These are phyloP conservation scores for Calephelis nemesis DNA, from an alignment of 1,140 invertebrate species.

Conservation along the genomic window DNA sequence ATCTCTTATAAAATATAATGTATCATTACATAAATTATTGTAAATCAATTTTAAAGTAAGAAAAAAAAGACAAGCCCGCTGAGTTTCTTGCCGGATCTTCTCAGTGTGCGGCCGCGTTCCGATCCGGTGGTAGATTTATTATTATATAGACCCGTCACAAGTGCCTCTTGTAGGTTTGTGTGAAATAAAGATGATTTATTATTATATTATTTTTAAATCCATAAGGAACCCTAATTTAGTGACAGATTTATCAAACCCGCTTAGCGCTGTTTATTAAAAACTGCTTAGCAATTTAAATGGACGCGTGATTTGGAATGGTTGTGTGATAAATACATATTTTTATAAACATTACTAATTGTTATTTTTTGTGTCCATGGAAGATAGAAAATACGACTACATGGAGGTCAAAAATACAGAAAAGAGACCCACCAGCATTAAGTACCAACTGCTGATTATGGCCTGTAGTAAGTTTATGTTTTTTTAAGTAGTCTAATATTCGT, in stretches of 20 bases:
- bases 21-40: no score
- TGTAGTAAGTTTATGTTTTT: constrained; percentile 41
- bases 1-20: no score
- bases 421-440: constrained; percentile 36
- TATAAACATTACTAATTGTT: constrained; percentile 18
- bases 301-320: not conserved
- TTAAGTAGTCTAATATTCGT: not conserved
- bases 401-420: constrained; percentile 23
- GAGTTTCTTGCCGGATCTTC: no score
- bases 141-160: no score
- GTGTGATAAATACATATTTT: not conserved
- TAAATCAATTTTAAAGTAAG: no score
- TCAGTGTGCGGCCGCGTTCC: no score
- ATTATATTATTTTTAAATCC: no score
- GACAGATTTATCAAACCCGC: not conserved
- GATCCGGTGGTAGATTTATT: no score
- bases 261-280: not conserved
- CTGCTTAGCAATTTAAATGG: not conserved
- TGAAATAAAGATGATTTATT: no score
- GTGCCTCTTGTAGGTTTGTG: no score
- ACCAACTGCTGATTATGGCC: constrained; percentile 39
- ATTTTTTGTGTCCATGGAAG: constrained; percentile 34
- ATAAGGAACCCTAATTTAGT: constrained; percentile 12
- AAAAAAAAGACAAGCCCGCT: no score
- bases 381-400: constrained; percentile 35